These are phyloP conservation scores for Idaea straminata DNA, from an alignment of 2,888 invertebrate genomes.

Conservation along the genomic window DNA sequence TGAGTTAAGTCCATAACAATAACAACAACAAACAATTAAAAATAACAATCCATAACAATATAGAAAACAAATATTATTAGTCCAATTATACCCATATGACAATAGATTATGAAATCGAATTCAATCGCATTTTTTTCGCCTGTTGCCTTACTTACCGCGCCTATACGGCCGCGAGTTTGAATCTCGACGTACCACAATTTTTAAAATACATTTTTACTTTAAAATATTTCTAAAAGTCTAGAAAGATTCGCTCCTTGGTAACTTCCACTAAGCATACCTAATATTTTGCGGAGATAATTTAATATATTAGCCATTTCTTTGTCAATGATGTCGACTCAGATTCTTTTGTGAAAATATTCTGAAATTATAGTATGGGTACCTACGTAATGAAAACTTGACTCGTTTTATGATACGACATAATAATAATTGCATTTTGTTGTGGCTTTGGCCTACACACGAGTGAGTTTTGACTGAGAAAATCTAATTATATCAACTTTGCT, in stretches of 20 bases:
- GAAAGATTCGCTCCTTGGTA: background rate
- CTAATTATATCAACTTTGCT: background rate
- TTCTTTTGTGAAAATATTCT: background rate
- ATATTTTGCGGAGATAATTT: constrained; percentile 14
- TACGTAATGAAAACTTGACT: background rate
- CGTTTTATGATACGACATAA: background rate
- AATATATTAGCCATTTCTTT: background rate
- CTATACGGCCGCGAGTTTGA: too few species aligned
- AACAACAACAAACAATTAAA: too few species aligned
- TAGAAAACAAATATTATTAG: too few species aligned
- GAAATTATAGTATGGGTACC: background rate
- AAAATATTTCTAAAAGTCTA: background rate
- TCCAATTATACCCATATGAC: too few species aligned
- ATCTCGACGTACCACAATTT: too few species aligned
- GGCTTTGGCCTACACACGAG: background rate
- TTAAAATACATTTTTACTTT: too few species aligned
- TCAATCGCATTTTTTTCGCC: too few species aligned
- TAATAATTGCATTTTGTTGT: background rate
- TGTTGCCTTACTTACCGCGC: too few species aligned
- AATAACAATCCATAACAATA: too few species aligned
- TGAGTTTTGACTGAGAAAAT: background rate
- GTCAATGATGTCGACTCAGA: background rate
- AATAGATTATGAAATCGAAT: too few species aligned
- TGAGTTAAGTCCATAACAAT: too few species aligned
- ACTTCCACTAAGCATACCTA: background rate